phyloP scores from a whole-genome alignment of 1,140 invertebrate genomes.

The Drosophila persimilis region DNA sequence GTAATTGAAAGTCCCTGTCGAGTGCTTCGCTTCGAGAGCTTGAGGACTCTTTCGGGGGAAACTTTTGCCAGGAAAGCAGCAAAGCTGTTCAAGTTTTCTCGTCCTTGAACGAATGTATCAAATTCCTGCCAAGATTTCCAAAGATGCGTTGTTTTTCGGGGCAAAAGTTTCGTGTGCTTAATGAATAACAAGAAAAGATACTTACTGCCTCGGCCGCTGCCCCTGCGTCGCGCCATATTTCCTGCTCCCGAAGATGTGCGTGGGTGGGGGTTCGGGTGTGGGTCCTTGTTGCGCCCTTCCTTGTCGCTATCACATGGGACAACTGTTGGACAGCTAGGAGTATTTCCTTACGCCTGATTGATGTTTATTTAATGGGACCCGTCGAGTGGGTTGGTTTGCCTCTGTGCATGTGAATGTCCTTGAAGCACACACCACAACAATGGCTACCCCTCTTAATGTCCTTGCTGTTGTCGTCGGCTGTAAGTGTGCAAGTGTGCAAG shows the following conservation, averaged over 20 bases:
- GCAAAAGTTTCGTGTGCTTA: slow-evolving; percentile 10
- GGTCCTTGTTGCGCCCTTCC: slow-evolving; percentile 23
- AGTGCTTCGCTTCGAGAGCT: slow-evolving; percentile 2
- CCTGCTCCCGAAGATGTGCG: not conserved
- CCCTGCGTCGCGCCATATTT: slow-evolving; percentile 68
- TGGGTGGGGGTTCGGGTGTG: not conserved
- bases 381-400: slow-evolving; percentile 10
- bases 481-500: not conserved
- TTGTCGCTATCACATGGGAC: slow-evolving; percentile 28
- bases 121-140: slow-evolving; percentile 11
- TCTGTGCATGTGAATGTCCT: slow-evolving; percentile 31
- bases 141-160: not conserved
- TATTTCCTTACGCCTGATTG: slow-evolving; percentile 49
- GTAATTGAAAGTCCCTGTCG: too few species aligned
- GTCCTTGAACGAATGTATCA: slow-evolving; percentile 45
- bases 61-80: too few species aligned
- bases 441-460: slow-evolving; percentile 17
- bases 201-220: slow-evolving; percentile 77
- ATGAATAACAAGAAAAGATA: slow-evolving; percentile 20
- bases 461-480: slow-evolving; percentile 17
- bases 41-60: not conserved
- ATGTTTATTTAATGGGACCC: slow-evolving; percentile 59
- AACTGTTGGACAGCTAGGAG: slow-evolving; percentile 33
- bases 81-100: not conserved
- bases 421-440: slow-evolving; percentile 42